Percentiles rank a stretch among this genome's conserved stretches.
These are phyloP conservation scores for Lamprotornis superbus DNA, from an alignment of 2,113 vertebrate genomes.

Conservation along the genomic window DNA sequence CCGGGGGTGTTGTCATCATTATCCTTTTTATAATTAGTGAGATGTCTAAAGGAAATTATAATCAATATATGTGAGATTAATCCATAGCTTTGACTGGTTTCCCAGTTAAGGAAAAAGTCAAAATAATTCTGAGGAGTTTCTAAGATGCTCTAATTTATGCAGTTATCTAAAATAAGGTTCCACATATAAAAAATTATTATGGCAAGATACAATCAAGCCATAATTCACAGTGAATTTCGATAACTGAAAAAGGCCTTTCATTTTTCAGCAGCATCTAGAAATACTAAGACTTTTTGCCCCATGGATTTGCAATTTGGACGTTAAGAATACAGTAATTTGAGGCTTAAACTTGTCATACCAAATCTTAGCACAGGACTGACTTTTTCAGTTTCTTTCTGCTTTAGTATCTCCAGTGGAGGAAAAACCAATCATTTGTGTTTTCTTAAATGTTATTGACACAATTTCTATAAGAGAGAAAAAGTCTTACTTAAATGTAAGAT, in stretches of 20 bases:
- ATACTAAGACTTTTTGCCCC: accelerated
- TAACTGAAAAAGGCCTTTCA: not conserved
- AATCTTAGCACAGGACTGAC: not conserved
- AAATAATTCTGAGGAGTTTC: not conserved
- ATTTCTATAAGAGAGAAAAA: slow-evolving; percentile 26
- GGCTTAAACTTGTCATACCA: not conserved
- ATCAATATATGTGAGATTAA: not conserved
- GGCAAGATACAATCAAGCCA: not conserved
- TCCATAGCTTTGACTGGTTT: not conserved
- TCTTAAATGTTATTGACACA: slow-evolving; percentile 35
- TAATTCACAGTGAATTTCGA: not conserved
- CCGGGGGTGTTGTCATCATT: not conserved
- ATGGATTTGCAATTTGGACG: not conserved
- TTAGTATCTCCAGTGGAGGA: not conserved
- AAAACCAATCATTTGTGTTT: not conserved
- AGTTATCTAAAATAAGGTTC: not conserved
- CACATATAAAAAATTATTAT: not conserved
- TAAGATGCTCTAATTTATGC: not conserved
- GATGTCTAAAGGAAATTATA: not conserved
- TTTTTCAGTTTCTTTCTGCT: not conserved
- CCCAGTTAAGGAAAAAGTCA: not conserved
- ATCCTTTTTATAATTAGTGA: not conserved
- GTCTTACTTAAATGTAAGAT: not conserved
- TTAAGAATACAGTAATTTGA: not conserved
- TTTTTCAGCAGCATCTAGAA: not conserved